Percentiles rank a stretch among this genome's conserved stretches.
Conservation (phyloP, 2,888 invertebrate genomes). For the Lucinisca nassula region DNA sequence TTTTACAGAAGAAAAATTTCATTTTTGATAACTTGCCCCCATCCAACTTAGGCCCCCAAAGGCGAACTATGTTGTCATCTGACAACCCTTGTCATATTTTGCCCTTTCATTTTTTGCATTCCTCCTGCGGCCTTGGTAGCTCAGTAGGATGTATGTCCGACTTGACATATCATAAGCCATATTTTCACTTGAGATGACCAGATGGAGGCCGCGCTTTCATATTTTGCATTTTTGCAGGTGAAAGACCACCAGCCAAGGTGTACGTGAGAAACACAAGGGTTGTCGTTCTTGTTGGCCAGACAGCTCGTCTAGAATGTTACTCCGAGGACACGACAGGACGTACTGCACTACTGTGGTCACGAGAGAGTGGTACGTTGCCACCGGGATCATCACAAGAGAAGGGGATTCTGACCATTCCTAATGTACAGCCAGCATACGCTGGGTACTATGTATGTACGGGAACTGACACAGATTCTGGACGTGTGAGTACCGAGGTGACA, state of each 20-base stretch:
- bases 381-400: slow-evolving; percentile 89
- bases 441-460: slow-evolving; percentile 95
- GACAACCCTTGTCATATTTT: too few species aligned
- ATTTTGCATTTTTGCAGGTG: slow-evolving; percentile 29
- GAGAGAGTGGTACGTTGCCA: slow-evolving; percentile 79
- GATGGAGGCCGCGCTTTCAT: too few species aligned
- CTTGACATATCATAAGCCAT: too few species aligned
- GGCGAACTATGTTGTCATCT: too few species aligned
- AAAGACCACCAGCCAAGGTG: slow-evolving; percentile 71
- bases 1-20: too few species aligned
- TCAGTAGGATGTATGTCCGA: too few species aligned
- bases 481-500: slow-evolving; percentile 45
- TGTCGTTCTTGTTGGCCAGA: slow-evolving; percentile 89
- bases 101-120: too few species aligned
- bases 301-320: slow-evolving; percentile 89
- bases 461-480: slow-evolving; percentile 68
- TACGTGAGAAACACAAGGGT: slow-evolving; percentile 76
- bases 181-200: too few species aligned
- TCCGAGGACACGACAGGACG: slow-evolving; percentile 62
- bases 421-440: slow-evolving; percentile 92
- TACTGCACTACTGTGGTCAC: slow-evolving; percentile 82
- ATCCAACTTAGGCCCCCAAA: too few species aligned
- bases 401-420: slow-evolving; percentile 91
- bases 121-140: too few species aligned
- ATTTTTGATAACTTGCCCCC: too few species aligned